Conservation (phyloP, 1,140 invertebrate genomes). For the Drepana arcuata region DNA sequence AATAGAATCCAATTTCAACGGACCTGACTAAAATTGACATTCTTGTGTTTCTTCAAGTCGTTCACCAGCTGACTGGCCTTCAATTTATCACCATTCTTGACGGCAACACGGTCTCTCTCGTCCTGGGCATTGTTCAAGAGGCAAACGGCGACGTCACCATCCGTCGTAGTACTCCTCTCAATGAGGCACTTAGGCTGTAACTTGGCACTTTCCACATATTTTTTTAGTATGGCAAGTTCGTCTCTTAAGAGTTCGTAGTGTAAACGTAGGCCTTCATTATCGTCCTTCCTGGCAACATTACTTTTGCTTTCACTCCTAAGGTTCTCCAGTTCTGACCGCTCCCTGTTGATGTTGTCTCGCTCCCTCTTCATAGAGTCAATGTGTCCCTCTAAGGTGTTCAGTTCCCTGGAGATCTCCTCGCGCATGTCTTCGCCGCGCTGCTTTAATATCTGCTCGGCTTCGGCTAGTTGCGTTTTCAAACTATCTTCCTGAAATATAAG, state of each 20-base stretch:
- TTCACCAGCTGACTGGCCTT: slow-evolving; percentile 36
- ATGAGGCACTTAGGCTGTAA: slow-evolving; percentile 25
- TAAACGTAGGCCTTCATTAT: slow-evolving; percentile 18
- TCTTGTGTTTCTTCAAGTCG: slow-evolving; percentile 54
- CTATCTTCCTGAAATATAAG: slow-evolving; percentile 33
- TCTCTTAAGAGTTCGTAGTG: slow-evolving; percentile 34
- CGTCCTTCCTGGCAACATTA: no score
- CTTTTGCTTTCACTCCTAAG: no score
- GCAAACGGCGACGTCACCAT: slow-evolving; percentile 8
- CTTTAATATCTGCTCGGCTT: slow-evolving; percentile 37
- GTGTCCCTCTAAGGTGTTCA: slow-evolving; percentile 30
- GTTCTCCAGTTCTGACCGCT: slow-evolving; percentile 33
- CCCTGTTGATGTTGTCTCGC: slow-evolving; percentile 34
- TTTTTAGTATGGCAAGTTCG: slow-evolving; percentile 31
- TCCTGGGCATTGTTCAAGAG: slow-evolving; percentile 35
- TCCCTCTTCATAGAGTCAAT: slow-evolving; percentile 40
- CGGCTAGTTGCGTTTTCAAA: slow-evolving; percentile 33
- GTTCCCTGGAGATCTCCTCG: slow-evolving; percentile 42
- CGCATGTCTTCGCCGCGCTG: slow-evolving; percentile 45
- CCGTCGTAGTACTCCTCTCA: slow-evolving; percentile 30
- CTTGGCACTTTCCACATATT: slow-evolving; percentile 27
- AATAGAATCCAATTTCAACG: slow-evolving; percentile 7
- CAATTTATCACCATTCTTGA: slow-evolving; percentile 20
- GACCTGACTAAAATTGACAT: slow-evolving; percentile 55
- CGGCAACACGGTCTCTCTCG: slow-evolving; percentile 10